These are phyloP conservation scores for Microctenopoma stevenorrisi DNA, from an alignment of 2,797 vertebrate genomes.

Conservation along the genomic window DNA sequence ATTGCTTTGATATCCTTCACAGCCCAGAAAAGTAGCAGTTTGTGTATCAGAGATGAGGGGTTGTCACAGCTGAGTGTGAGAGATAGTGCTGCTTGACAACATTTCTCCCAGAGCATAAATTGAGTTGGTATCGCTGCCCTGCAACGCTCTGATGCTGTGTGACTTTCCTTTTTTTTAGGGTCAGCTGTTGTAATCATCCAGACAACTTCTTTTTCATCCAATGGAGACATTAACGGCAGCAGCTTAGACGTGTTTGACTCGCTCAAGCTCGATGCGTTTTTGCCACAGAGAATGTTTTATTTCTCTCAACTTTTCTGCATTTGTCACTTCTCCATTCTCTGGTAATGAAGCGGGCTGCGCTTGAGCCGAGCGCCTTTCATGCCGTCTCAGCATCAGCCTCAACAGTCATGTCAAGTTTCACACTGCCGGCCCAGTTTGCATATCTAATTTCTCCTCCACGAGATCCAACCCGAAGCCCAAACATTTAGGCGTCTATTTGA, in stretches of 20 bases:
- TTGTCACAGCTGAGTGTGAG: constrained; percentile 72
- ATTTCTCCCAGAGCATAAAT: constrained; percentile 49
- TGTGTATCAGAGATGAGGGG: constrained; percentile 64
- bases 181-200: constrained; percentile 27
- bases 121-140: constrained; percentile 38
- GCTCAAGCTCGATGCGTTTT: constrained; percentile 7
- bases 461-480: constrained; percentile 11
- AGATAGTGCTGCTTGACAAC: constrained; percentile 73
- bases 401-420: constrained; percentile 11
- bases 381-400: constrained; percentile 18
- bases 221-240: neutral
- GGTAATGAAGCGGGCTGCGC: constrained; percentile 13
- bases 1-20: constrained; percentile 64
- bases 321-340: constrained; percentile 17
- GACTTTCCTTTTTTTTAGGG: constrained; percentile 9
- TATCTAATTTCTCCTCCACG: neutral
- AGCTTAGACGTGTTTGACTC: constrained; percentile 1
- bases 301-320: constrained; percentile 13
- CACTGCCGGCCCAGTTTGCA: constrained; percentile 2
- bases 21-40: constrained; percentile 47
- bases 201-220: constrained; percentile 3
- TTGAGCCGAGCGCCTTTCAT: constrained; percentile 25
- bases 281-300: constrained; percentile 6
- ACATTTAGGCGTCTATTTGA: constrained; percentile 33
- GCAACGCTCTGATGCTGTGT: constrained; percentile 23